phyloP scores from a whole-genome alignment of 2,113 vertebrate species.

The Coregonus clupeaformis region DNA sequence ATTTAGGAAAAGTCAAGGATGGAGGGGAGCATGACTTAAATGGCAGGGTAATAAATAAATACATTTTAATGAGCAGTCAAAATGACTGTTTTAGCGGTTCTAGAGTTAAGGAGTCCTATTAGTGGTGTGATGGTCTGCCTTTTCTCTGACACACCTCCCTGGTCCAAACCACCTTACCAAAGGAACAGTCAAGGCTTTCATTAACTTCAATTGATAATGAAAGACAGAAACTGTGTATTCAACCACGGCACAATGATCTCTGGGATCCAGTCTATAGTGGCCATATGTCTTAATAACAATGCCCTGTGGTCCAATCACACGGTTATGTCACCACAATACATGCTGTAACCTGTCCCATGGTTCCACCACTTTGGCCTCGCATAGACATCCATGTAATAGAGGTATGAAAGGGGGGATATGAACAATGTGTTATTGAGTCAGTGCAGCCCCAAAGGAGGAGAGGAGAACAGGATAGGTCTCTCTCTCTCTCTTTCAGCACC shows the following conservation, averaged over 20 bases:
- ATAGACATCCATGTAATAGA: neutral
- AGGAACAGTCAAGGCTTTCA: neutral
- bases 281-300: neutral
- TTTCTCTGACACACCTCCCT: no score
- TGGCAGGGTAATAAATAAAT: no score
- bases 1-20: no score
- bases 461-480: neutral
- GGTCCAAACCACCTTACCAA: no score
- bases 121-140: no score
- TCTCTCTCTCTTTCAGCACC: neutral
- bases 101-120: no score
- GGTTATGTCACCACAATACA: neutral
- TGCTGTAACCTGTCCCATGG: neutral
- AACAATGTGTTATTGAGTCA: neutral
- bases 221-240: neutral
- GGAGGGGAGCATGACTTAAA: no score
- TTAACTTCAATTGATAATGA: neutral
- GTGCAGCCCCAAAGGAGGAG: neutral
- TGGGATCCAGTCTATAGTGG: neutral
- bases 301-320: neutral
- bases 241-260: neutral
- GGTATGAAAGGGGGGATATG: neutral
- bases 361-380: neutral
- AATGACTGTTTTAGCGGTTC: no score
- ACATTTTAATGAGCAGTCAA: no score